Conservation (phyloP, 2,113 vertebrate species). For the Brachyhypopomus occidentalis region DNA sequence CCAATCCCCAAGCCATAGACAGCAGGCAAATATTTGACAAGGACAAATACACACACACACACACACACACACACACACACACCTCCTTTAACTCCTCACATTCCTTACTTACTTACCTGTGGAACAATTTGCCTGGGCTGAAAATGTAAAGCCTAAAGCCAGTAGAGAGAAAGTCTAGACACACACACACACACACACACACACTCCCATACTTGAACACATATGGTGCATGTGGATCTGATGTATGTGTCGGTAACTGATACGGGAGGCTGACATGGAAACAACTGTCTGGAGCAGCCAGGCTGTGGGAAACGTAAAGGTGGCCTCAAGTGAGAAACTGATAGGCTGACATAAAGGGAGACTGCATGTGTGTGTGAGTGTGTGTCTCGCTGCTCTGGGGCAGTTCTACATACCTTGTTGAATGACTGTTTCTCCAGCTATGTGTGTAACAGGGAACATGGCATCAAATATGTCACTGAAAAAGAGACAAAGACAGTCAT, state of each 20-base stretch:
- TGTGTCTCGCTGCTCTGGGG: constrained; percentile 21
- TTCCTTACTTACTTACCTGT: constrained; percentile 22
- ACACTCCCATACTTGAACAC: too few species aligned
- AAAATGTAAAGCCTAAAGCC: neutral
- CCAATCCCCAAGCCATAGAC: constrained; percentile 61
- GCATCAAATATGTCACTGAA: constrained; percentile 96
- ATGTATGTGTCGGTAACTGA: neutral
- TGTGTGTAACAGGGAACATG: constrained; percentile 97
- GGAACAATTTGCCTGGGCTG: constrained; percentile 15
- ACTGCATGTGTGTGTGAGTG: constrained; percentile 27
- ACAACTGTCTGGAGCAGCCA: too few species aligned
- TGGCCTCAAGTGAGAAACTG: too few species aligned
- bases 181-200: neutral
- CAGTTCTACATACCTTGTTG: constrained; percentile 64
- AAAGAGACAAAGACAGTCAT: constrained; percentile 53
- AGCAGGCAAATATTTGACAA: constrained; percentile 76
- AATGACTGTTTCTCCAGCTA: constrained; percentile 95
- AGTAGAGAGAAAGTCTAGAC: neutral
- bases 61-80: constrained; percentile 1
- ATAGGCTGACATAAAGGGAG: neutral
- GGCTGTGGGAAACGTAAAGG: too few species aligned
- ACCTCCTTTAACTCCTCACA: constrained; percentile 19
- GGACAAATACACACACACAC: constrained; percentile 39
- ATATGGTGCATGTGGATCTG: neutral
- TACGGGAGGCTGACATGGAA: neutral